Base-by-base conservation (phyloP, 1,140 invertebrate genomes). In the Drosophila takahashii region DNA sequence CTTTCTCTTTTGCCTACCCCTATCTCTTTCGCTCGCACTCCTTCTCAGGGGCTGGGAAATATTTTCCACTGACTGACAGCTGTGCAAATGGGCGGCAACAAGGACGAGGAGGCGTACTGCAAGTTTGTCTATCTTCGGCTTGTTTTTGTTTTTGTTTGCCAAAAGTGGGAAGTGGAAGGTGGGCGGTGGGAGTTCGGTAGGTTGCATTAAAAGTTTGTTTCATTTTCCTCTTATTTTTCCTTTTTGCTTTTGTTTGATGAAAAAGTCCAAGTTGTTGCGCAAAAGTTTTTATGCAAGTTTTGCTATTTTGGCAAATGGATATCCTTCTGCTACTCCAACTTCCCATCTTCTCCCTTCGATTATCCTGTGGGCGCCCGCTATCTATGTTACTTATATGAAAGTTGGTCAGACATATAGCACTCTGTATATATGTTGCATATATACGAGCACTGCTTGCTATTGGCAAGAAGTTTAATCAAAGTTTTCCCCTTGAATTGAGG, bases 231-330 rank as follows among this genome's bases (percentile, higher is more conserved):
- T 37, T 69, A 73, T 79, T 90, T 85, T 56, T 76, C 51, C 60
- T 78, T 78, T 78, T 78, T 76, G 61, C 60, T 78, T 79, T 78
- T 78, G 84, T 80, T 87, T 90, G 84, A 87, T 90, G 84, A 78
- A 87, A 87, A 87, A 86, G 83, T 86, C 84, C 84, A 87, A 87
- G 83, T 87, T 87, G 83, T 86, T 87, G 83, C 76, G 84, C 83
- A 87, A 87, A 79, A 87, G 83, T 87, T 87, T 87, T 87, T 89
- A 83, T 87, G 83, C 83, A 87, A 87, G 83, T 87, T 87, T 87
- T 89, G 83, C 83, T 87, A 87, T 87, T 87, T 87, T 87, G 83
- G 84, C 76, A 87, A 87, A 87, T 87, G 83, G 84, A 87, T 89
- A 87, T 77, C 58, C 74, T 66, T 71, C 51, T 71, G 67, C 67